Evolutionary conservation across 2,888 invertebrate genomes (phyloP).

Genomic region (Agrypnus murinus): DNA sequence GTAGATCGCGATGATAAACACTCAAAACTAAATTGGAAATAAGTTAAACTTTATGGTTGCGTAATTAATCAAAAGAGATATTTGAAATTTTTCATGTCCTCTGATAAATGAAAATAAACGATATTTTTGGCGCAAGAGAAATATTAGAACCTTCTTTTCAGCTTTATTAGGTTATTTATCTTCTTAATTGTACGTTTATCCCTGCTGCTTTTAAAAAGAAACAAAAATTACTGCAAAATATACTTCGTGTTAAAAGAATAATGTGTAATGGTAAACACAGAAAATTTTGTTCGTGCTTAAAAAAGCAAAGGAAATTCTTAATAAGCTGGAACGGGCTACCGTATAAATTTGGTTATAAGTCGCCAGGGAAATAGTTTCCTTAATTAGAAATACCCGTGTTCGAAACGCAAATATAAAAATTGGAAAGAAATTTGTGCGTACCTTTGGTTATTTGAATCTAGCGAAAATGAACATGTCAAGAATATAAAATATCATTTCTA

Average conservation of each 20-base stretch:
- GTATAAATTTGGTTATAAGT: no score
- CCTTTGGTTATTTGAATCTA: no score
- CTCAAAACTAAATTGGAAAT: slow-evolving; percentile 5
- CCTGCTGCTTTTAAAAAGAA: not conserved
- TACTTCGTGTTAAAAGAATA: not conserved
- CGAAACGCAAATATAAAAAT: no score
- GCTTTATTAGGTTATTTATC: slow-evolving; percentile 27
- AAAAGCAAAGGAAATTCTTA: no score
- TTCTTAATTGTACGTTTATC: slow-evolving; percentile 21
- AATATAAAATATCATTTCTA: no score
- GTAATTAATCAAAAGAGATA: slow-evolving; percentile 3
- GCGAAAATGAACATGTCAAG: no score
- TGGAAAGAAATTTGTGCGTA: no score
- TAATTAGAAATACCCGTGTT: no score
- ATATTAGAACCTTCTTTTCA: slow-evolving; percentile 4
- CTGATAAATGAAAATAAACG: slow-evolving; percentile 19
- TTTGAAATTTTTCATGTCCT: not conserved
- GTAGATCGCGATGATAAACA: not conserved
- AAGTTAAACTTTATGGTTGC: not conserved
- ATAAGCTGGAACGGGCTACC: no score
- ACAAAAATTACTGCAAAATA: slow-evolving; percentile 1
- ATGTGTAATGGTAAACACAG: no score
- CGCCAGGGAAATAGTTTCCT: no score
- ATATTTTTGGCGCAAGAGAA: slow-evolving; percentile 18
- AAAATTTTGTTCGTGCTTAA: no score